phyloP scores from a whole-genome alignment of 2,113 vertebrate genomes.

The Catagonus wagneri region DNA sequence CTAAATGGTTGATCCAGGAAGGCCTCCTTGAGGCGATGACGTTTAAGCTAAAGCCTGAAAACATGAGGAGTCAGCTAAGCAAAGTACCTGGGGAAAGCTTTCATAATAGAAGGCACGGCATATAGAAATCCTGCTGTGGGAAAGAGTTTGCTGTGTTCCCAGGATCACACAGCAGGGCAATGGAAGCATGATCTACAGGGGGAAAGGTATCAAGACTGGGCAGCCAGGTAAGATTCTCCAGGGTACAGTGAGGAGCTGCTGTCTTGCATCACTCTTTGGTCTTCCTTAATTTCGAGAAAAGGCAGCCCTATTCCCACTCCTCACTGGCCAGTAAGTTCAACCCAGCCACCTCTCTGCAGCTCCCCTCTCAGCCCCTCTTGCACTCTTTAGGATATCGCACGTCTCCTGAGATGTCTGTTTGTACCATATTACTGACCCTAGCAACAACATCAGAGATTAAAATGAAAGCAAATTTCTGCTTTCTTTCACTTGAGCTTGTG shows the following conservation, averaged over 20 bases:
- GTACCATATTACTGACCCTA: background rate
- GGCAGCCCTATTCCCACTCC: background rate
- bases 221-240: background rate
- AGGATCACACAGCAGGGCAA: background rate
- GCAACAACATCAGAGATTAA: conserved; percentile 25
- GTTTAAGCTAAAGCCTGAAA: background rate
- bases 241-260: background rate
- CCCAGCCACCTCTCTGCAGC: background rate
- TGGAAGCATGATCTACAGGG: fast-evolving
- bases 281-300: background rate
- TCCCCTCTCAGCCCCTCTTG: background rate
- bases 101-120: background rate
- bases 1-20: background rate
- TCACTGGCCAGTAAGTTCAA: background rate
- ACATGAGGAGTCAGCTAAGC: background rate
- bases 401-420: background rate
- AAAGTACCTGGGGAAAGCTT: background rate
- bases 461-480: conserved; percentile 63
- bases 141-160: background rate
- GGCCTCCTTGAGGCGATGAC: background rate
- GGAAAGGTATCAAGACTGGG: too few relatives aligned
- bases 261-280: background rate
- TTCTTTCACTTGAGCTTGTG: conserved; percentile 54
- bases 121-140: background rate
- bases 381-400: background rate